Conservation (phyloP, 1,140 invertebrate genomes). For the Armadillidium nasatum region DNA sequence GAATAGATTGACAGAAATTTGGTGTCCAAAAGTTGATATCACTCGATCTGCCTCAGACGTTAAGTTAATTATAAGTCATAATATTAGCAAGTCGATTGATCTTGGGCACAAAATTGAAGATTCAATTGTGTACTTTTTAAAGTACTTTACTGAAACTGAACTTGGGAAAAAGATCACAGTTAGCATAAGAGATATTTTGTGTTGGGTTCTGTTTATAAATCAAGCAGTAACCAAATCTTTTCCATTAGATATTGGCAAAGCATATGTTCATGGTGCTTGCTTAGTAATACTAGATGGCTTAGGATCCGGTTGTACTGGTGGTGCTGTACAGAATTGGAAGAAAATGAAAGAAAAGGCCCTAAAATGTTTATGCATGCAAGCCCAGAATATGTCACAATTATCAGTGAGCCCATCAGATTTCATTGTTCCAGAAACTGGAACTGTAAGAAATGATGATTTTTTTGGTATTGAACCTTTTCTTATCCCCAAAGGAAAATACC, state of each 20-base stretch:
- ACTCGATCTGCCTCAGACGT: constrained; percentile 65
- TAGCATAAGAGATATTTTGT: constrained; percentile 87
- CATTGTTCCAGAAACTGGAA: not conserved
- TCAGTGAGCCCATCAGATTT: not conserved
- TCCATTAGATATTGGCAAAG: constrained; percentile 50
- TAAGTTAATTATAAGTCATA: constrained; percentile 71
- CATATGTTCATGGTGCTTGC: constrained; percentile 82
- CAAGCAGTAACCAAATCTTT: constrained; percentile 50
- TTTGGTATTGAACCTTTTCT: constrained; percentile 72
- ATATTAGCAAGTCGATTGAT: constrained; percentile 58
- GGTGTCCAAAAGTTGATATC: constrained; percentile 68
- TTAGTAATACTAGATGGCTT: constrained; percentile 87
- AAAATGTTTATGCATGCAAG: constrained; percentile 33
- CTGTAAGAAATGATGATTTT: constrained; percentile 39
- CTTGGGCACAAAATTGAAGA: constrained; percentile 55
- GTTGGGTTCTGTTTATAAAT: constrained; percentile 90
- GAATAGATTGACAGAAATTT: constrained; percentile 98
- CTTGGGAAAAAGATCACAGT: constrained; percentile 65
- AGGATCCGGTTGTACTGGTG: constrained; percentile 54
- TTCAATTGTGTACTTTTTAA: constrained; percentile 70
- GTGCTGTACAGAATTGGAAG: constrained; percentile 33
- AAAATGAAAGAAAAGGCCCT: constrained; percentile 36
- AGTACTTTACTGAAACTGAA: constrained; percentile 69
- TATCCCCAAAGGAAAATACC: constrained; percentile 51
- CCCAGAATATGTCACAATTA: constrained; percentile 23